These are phyloP conservation scores for Drosophila colorata DNA, from an alignment of 2,888 invertebrate species.

Conservation along the genomic window DNA sequence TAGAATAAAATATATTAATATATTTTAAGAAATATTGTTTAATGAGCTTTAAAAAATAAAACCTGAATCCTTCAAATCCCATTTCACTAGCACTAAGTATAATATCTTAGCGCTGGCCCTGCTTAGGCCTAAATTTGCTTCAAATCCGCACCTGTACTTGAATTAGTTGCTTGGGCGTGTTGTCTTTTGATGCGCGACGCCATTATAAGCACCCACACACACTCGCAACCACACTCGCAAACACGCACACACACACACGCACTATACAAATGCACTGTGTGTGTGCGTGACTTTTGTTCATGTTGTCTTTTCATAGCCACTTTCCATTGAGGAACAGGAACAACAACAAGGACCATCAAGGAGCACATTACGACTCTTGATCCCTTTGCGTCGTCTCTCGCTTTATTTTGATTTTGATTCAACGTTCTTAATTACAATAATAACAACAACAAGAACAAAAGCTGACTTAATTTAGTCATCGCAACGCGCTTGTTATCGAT, in stretches of 20 bases:
- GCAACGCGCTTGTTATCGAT: slow-evolving; percentile 60
- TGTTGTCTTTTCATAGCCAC: slow-evolving; percentile 62
- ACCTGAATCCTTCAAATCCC: no score
- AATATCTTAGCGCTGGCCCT: no score
- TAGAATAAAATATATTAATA: no score
- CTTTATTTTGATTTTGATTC: slow-evolving; percentile 66
- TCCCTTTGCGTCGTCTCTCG: slow-evolving; percentile 10
- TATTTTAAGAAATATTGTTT: no score
- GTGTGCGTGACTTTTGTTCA: slow-evolving; percentile 66
- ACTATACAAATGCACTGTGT: slow-evolving; percentile 6
- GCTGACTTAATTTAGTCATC: slow-evolving; percentile 72
- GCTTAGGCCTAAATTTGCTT: no score
- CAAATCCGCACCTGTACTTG: slow-evolving; percentile 38
- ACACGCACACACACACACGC: slow-evolving; percentile 7
- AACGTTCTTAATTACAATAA: slow-evolving; percentile 60
- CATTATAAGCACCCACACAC: slow-evolving; percentile 45
- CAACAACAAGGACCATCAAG: slow-evolving; percentile 39
- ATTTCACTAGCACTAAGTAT: no score
- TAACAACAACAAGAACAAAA: slow-evolving; percentile 24
- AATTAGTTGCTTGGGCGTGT: slow-evolving; percentile 58
- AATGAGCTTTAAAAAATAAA: no score
- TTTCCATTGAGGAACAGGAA: slow-evolving; percentile 48
- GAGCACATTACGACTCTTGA: slow-evolving; percentile 37
- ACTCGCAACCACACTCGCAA: slow-evolving; percentile 21
- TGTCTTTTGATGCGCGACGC: slow-evolving; percentile 59